These are phyloP conservation scores for Damaliscus lunatus DNA, from an alignment of 2,113 vertebrate species.

Conservation along the genomic window DNA sequence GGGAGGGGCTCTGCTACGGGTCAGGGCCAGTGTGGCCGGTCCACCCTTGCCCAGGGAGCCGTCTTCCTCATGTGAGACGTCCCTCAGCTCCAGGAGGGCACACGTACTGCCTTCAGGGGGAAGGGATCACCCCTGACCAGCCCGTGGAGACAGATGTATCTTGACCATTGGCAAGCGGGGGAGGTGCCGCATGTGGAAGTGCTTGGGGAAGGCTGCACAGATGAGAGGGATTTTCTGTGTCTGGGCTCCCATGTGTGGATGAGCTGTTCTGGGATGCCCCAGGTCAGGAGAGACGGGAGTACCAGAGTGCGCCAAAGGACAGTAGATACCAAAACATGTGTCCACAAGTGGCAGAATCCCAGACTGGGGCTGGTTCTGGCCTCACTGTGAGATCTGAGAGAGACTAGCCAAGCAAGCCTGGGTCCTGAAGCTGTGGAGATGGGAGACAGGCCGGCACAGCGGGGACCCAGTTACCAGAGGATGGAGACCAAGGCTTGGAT, in stretches of 20 bases:
- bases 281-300: not conserved
- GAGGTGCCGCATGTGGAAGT: not conserved
- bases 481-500: not conserved
- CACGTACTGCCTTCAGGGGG: not conserved
- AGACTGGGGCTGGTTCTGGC: not conserved
- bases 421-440: not conserved
- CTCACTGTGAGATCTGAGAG: not conserved
- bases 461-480: not conserved
- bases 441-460: not conserved
- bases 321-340: not conserved
- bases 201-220: not conserved
- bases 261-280: not conserved
- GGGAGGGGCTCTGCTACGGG: not conserved
- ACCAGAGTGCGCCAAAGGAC: not conserved
- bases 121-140: not conserved
- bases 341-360: not conserved
- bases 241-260: not conserved
- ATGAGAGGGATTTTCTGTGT: not conserved
- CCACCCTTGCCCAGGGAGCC: not conserved
- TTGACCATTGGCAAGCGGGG: not conserved
- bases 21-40: not conserved
- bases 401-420: not conserved
- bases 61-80: not conserved
- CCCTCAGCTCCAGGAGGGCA: not conserved
- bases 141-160: not conserved